Percentiles rank a stretch among this genome's conserved stretches.
Conservation (phyloP, 2,888 invertebrate species). For the Clostera curtula region DNA sequence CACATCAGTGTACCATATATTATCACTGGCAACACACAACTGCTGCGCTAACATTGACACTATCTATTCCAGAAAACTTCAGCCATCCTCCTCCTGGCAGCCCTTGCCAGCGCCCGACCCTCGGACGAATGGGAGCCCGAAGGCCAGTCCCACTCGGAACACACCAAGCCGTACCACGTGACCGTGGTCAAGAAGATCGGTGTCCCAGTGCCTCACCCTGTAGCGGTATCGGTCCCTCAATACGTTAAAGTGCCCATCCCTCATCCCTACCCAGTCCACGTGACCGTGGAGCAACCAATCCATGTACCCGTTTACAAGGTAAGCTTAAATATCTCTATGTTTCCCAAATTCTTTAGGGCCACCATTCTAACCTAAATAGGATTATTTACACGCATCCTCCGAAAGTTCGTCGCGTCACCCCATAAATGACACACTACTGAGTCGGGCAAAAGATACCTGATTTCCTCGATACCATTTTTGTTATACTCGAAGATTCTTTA, state of each 20-base stretch:
- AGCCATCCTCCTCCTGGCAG: conserved; percentile 49
- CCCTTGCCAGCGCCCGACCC: conserved; percentile 42
- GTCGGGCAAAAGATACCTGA: no score
- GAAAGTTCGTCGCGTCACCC: no score
- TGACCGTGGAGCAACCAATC: conserved; percentile 81
- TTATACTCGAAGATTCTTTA: no score
- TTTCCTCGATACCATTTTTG: no score
- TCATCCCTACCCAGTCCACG: conserved; percentile 83
- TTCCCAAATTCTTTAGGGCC: neutral
- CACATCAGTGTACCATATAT: no score
- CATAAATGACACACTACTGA: no score
- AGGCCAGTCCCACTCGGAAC: conserved; percentile 79
- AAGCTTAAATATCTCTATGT: conserved; percentile 7
- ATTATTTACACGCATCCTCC: no score
- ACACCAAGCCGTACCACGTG: conserved; percentile 80
- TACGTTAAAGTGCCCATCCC: conserved; percentile 82
- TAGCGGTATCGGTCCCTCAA: conserved; percentile 81
- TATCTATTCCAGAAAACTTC: conserved; percentile 54
- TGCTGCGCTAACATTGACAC: neutral
- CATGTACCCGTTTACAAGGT: conserved; percentile 83
- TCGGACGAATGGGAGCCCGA: conserved; percentile 69
- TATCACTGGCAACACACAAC: neutral
- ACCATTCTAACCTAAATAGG: neutral
- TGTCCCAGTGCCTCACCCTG: conserved; percentile 83
- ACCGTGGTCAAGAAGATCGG: conserved; percentile 83